Base-by-base conservation (phyloP, 35 echinoderm and acorn worm species). In the Lytechinus pictus region DNA sequence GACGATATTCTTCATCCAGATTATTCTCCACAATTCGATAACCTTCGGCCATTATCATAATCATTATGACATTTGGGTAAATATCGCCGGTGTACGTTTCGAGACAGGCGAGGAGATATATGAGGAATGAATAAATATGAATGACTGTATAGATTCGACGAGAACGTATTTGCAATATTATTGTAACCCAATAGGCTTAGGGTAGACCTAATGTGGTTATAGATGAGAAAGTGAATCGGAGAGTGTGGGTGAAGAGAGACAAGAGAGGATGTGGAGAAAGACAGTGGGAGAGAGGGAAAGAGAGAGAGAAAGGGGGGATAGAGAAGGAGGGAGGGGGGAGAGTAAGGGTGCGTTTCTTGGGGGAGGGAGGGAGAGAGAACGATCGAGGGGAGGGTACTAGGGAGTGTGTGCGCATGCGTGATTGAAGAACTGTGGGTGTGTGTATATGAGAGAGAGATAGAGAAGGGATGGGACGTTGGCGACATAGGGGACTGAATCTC, bases 1-100 rank as follows among this genome's bases (percentile, higher is more conserved):
- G 66, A 24, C 6, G 66, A 79, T 79, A 79, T 79, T 24, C 19
- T 24, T 79, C 66, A 4, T 79, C 19, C 66, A 79, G 66, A 14
- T 79, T 79, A 79, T 11, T n/a, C 66, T 3, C 16, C 21, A 79
- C 66, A n/a, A n/a, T 79, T 79, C n/a, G 66, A 24, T 79, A 79
- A 79, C 66, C 66, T 79, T 79, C 66, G 66, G 66, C 21, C 16
- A 79, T 79, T 79, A 79, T 79, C 66, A 79, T 79, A 79, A 79
- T 79, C 66, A 79, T 79, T 79, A 79, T 79, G 66, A 79, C 19
- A 79, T 79, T 79, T 24, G 16, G 66, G 16, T 79, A 79, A 79
- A 79, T 79, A 79, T 79, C 19, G n/a, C 8, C 66, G 0, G 19
- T 79, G 19, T 19, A 24, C 66, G 8, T 24, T 79, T 79, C 66